phyloP scores from a whole-genome alignment of 2,888 invertebrate species.

The Leptopterna dolabrata region DNA sequence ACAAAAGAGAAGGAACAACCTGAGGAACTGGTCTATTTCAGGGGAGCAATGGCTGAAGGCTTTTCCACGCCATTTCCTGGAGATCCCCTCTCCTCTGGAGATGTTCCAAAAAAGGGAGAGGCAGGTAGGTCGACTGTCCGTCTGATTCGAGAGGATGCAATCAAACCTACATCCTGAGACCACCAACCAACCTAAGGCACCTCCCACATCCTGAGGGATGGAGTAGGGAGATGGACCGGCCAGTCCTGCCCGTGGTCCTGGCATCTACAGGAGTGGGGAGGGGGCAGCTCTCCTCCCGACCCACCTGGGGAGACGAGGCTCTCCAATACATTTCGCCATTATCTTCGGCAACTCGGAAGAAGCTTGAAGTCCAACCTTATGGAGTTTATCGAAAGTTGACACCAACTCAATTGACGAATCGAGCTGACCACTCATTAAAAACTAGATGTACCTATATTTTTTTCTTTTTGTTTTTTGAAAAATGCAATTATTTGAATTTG shows the following conservation, averaged over 20 bases:
- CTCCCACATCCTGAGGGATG: slow-evolving; percentile 2
- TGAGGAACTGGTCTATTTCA: not conserved
- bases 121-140: not conserved
- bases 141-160: slow-evolving; percentile 6
- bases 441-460: too few relatives aligned
- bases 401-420: too few relatives aligned
- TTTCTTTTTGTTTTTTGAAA: too few relatives aligned
- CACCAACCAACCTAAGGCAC: not conserved
- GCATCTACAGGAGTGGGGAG: not conserved
- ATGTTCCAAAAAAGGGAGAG: not conserved
- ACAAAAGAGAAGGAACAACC: not conserved
- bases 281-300: not conserved
- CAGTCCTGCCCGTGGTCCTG: not conserved
- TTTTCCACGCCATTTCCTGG: not conserved
- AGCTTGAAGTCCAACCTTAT: not conserved
- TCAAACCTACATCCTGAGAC: not conserved
- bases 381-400: too few relatives aligned
- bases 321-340: not conserved
- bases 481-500: too few relatives aligned
- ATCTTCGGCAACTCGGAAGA: not conserved
- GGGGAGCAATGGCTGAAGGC: not conserved
- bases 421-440: too few relatives aligned
- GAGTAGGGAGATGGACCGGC: not conserved
- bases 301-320: not conserved
- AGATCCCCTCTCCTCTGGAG: not conserved